These are phyloP conservation scores for Pteropus alecto DNA, from an alignment of 2,113 vertebrate genomes.

Conservation along the genomic window DNA sequence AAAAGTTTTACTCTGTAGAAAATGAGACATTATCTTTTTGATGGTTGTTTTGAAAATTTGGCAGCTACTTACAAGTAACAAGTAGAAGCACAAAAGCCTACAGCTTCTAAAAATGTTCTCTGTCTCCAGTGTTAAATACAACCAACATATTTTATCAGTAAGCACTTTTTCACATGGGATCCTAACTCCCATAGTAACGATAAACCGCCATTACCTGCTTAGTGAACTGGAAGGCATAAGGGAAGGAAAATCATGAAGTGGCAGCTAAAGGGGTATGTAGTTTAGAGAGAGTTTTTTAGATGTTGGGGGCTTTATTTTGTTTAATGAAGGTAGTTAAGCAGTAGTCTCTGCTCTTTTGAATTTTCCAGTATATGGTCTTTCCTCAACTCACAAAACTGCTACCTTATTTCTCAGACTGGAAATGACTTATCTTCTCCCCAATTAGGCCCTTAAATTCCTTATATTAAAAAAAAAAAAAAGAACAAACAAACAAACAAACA, in stretches of 20 bases:
- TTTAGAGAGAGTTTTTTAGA: background rate
- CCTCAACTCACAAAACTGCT: background rate
- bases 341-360: background rate
- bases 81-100: background rate
- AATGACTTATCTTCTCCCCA: background rate
- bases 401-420: background rate
- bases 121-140: background rate
- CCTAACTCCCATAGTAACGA: background rate
- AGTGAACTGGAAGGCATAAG: background rate
- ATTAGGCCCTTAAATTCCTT: background rate
- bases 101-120: background rate
- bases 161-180: too few species aligned
- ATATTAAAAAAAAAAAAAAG: background rate
- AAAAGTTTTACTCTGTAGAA: background rate
- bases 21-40: background rate
- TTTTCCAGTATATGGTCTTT: background rate
- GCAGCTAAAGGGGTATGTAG: too few species aligned
- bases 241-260: background rate
- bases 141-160: background rate
- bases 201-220: background rate
- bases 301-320: background rate
- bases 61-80: background rate
- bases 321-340: background rate
- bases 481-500: background rate
- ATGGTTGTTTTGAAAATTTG: background rate